Evolutionary conservation across 2,888 invertebrate species (phyloP), one percentile per base, ranked within the genome.

Genomic region (Cyclophora albipunctata): DNA sequence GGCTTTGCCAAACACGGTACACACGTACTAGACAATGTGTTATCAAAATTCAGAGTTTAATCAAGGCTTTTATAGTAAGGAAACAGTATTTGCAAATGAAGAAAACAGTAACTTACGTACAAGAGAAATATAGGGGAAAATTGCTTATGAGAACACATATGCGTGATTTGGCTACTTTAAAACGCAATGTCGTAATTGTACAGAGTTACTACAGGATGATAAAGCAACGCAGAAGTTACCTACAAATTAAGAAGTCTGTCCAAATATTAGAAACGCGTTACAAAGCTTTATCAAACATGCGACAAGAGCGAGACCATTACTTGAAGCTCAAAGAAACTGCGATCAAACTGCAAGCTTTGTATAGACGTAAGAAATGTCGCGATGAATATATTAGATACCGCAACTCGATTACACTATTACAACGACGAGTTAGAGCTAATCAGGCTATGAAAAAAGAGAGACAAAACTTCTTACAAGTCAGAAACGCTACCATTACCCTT

Each of bases 401-500:
- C 45, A 66, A 72, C 33, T 68, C 82, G 6, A 76, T 83, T 34
- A 68, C 89, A 7, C 57, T 60, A 2, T 67, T 92, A 45, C 93
- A 93, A 60, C 77, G 72, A 49, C 86, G 78, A 71, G 84, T 89
- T 63, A 84, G 88, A 60, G 89, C 90, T 1, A 70, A 74, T 4
- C 73, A 71, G 43, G 47, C 75, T 34, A 87, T 87, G 73, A 76
- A 71, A 46, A 63, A 62, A 45, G 69, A 80, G 20, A 82, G 84
- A 47, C 50, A 64, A 2, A 50, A 70, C 1, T 92, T 79, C 60
- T 49, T 84, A 1, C 54, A 67, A 34, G 57, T 82, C 7, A 86
- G 52, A 50, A 67, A 76, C 5, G 78, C 90, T 3, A 67, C 75
- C 0, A 60, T 85, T 2, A 66, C 70, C 5, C 70, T 93, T 46